Conservation (phyloP, 2,113 vertebrate genomes). For the Orthonyx spaldingii region DNA sequence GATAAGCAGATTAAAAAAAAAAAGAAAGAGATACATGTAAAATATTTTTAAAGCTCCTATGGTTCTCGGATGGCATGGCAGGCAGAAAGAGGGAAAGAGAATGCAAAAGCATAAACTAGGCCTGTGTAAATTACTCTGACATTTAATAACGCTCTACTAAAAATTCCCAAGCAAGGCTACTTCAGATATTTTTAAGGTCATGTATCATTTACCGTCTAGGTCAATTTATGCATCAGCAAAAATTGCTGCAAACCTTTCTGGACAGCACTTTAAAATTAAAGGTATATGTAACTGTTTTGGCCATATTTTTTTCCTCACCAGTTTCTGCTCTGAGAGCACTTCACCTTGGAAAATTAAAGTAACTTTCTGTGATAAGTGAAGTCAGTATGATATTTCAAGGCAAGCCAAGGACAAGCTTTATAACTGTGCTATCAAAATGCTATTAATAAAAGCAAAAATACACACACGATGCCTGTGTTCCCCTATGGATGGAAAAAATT, state of each 20-base stretch:
- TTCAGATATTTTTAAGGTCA: slow-evolving; percentile 46
- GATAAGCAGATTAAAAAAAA: neutral
- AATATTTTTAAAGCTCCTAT: neutral
- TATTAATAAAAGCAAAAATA: slow-evolving; percentile 62
- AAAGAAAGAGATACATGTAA: neutral
- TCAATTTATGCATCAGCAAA: slow-evolving; percentile 58
- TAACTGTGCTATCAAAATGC: slow-evolving; percentile 49
- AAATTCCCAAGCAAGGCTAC: slow-evolving; percentile 55
- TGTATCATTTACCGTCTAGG: slow-evolving; percentile 51
- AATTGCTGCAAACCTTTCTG: slow-evolving; percentile 41
- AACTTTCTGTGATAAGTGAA: slow-evolving; percentile 41
- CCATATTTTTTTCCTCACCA: slow-evolving; percentile 26
- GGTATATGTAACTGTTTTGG: neutral
- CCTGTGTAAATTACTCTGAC: slow-evolving; percentile 55
- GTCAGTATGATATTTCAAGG: slow-evolving; percentile 47
- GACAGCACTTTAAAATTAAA: slow-evolving; percentile 57
- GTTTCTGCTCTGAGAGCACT: neutral
- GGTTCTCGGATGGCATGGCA: neutral
- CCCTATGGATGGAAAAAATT: slow-evolving; percentile 36
- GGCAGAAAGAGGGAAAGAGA: neutral
- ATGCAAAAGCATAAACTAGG: slow-evolving; percentile 36
- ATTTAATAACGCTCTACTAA: slow-evolving; percentile 62
- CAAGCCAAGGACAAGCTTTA: slow-evolving; percentile 54
- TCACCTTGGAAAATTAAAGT: slow-evolving; percentile 63
- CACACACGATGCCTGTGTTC: neutral